These are phyloP conservation scores for Balaeniceps rex DNA, from an alignment of 2,113 vertebrate species.

Conservation along the genomic window DNA sequence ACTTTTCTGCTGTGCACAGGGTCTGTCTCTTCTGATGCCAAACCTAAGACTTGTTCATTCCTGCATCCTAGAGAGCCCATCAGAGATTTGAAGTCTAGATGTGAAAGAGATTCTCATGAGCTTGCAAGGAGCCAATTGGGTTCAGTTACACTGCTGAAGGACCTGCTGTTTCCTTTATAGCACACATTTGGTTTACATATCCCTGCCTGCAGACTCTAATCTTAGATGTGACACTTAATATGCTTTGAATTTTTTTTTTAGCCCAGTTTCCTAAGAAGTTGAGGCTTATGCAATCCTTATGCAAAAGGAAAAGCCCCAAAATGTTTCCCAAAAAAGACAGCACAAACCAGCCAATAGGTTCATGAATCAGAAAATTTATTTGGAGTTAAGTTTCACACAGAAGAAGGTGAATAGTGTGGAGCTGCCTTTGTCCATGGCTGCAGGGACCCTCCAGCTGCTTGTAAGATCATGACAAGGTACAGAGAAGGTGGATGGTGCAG, in stretches of 20 bases:
- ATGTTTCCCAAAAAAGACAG: not conserved
- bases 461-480: not conserved
- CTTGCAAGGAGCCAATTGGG: not conserved
- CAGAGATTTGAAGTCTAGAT: not conserved
- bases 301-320: not conserved
- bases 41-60: not conserved
- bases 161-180: not conserved
- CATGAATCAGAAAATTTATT: not conserved
- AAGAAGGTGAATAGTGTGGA: not conserved
- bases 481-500: not conserved
- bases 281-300: not conserved
- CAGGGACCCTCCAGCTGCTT: not conserved
- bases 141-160: not conserved
- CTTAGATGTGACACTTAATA: not conserved
- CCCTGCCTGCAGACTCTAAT: constrained; percentile 1
- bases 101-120: not conserved
- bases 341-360: not conserved
- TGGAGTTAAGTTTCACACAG: not conserved
- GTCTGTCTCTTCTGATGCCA: not conserved
- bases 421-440: not conserved
- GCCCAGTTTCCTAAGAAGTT: not conserved
- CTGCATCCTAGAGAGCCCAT: not conserved
- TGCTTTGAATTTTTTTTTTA: not conserved
- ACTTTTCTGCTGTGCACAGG: not conserved
- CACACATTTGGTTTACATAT: not conserved